Conservation (phyloP, 1,140 invertebrate species). For the Drosophila gunungcola region DNA sequence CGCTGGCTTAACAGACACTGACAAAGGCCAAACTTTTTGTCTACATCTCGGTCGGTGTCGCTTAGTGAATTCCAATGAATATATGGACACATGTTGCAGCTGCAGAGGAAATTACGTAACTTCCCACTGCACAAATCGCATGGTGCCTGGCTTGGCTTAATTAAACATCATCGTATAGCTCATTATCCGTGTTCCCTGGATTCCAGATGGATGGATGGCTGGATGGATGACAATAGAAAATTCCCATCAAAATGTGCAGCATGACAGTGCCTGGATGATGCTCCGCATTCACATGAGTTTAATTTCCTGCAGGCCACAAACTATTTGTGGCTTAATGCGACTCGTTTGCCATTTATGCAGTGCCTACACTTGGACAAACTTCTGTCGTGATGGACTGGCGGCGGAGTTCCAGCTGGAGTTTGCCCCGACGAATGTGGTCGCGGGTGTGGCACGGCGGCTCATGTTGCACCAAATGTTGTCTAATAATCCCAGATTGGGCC, state of each 20-base stretch:
- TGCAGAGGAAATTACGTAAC: constrained; percentile 74
- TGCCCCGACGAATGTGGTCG: constrained; percentile 15
- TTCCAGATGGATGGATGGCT: neutral
- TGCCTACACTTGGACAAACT: constrained; percentile 61
- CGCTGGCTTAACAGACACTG: constrained; percentile 59
- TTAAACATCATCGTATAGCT: constrained; percentile 46
- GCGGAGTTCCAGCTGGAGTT: constrained; percentile 12
- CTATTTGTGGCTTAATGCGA: constrained; percentile 58
- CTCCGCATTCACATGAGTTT: constrained; percentile 61
- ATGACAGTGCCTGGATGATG: constrained; percentile 18
- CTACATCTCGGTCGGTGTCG: constrained; percentile 43
- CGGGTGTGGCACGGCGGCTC: constrained; percentile 3
- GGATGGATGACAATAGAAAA: constrained; percentile 47
- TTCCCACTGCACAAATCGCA: constrained; percentile 59
- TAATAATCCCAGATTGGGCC: constrained; percentile 63
- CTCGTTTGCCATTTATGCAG: constrained; percentile 25
- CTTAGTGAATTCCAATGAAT: constrained; percentile 46
- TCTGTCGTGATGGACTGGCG: constrained; percentile 51
- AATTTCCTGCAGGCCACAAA: constrained; percentile 71
- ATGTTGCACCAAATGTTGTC: constrained; percentile 74
- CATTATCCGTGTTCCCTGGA: constrained; percentile 44
- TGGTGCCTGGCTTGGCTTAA: constrained; percentile 41
- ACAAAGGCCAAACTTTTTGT: constrained; percentile 62
- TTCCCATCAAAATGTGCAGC: constrained; percentile 60
- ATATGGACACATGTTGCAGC: constrained; percentile 46